A percentile compares a stretch with the other conserved stretches of the same genome.
These are phyloP conservation scores for Amphipoea lucens DNA, from an alignment of 2,888 invertebrate species.

Conservation along the genomic window DNA sequence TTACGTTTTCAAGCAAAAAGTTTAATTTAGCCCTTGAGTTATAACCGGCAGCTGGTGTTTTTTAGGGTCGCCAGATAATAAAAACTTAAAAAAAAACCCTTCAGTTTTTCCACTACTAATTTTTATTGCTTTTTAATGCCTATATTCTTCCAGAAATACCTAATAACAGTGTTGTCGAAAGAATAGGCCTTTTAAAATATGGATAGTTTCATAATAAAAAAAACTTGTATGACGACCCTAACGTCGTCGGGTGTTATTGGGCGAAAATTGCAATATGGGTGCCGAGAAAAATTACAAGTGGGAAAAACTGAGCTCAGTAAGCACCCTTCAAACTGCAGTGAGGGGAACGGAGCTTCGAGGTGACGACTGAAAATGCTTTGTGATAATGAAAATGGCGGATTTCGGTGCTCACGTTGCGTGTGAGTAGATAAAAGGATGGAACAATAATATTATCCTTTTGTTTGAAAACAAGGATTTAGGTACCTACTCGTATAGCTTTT, in stretches of 20 bases:
- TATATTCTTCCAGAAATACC: background rate
- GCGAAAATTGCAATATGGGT: slow-evolving; percentile 79
- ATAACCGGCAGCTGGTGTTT: slow-evolving; percentile 77
- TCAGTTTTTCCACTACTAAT: background rate
- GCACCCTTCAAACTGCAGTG: slow-evolving; percentile 78
- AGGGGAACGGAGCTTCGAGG: slow-evolving; percentile 63
- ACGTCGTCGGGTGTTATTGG: slow-evolving; percentile 74
- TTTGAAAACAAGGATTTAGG: slow-evolving; percentile 3
- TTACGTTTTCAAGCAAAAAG: slow-evolving; percentile 79
- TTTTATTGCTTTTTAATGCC: background rate
- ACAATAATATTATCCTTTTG: slow-evolving; percentile 38
- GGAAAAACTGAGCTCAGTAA: slow-evolving; percentile 75
- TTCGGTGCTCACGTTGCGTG: slow-evolving; percentile 51
- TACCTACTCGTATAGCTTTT: background rate
- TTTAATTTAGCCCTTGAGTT: slow-evolving; percentile 85
- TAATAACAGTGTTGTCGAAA: background rate
- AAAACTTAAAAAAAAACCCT: slow-evolving; percentile 30
- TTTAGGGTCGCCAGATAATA: slow-evolving; percentile 57
- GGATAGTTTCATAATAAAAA: slow-evolving; percentile 36
- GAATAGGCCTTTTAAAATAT: background rate
- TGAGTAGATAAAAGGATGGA: slow-evolving; percentile 51
- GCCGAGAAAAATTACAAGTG: slow-evolving; percentile 84
- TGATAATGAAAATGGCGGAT: slow-evolving; percentile 67
- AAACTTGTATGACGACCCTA: slow-evolving; percentile 52
- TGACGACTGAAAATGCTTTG: slow-evolving; percentile 67